Percentiles rank a stretch among this genome's conserved stretches.
Conservation (phyloP, 2,797 vertebrate species). For the Sebastes taczanowskii region DNA sequence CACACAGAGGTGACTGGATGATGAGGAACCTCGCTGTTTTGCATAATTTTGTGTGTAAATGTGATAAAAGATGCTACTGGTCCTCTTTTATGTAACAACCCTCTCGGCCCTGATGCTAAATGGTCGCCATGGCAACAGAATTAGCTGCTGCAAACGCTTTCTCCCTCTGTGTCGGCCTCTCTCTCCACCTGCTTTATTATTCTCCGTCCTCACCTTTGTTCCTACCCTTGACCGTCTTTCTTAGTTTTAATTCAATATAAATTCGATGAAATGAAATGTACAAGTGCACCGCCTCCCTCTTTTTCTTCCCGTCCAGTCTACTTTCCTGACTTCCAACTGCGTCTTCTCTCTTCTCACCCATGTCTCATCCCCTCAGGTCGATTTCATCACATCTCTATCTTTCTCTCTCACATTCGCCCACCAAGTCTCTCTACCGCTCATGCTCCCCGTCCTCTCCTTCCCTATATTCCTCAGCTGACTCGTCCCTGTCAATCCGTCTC, state of each 20-base stretch:
- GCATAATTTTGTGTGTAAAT: slow-evolving; percentile 19
- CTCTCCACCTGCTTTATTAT: slow-evolving; percentile 16
- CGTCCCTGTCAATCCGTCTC: slow-evolving; percentile 35
- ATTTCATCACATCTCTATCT: slow-evolving; percentile 41
- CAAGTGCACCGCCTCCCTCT: neutral
- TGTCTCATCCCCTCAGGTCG: slow-evolving; percentile 30
- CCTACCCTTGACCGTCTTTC: neutral
- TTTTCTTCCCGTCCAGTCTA: neutral
- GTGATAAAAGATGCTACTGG: slow-evolving; percentile 38
- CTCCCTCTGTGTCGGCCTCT: neutral
- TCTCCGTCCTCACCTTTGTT: slow-evolving; percentile 24
- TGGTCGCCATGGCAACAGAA: slow-evolving; percentile 42
- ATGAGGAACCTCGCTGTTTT: neutral
- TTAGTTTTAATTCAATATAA: slow-evolving; percentile 30
- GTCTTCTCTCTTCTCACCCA: neutral
- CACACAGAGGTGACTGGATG: neutral
- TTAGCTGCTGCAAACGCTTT: slow-evolving; percentile 17
- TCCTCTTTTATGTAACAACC: slow-evolving; percentile 49
- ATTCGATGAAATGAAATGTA: slow-evolving; percentile 19
- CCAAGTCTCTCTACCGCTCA: slow-evolving; percentile 44
- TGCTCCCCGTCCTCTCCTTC: slow-evolving; percentile 18
- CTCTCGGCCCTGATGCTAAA: slow-evolving; percentile 57
- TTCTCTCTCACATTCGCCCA: slow-evolving; percentile 43
- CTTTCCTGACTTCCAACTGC: neutral
- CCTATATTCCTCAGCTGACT: neutral